Base-by-base conservation (phyloP, 2,888 invertebrate species). In the Ennomos fuscantarius region DNA sequence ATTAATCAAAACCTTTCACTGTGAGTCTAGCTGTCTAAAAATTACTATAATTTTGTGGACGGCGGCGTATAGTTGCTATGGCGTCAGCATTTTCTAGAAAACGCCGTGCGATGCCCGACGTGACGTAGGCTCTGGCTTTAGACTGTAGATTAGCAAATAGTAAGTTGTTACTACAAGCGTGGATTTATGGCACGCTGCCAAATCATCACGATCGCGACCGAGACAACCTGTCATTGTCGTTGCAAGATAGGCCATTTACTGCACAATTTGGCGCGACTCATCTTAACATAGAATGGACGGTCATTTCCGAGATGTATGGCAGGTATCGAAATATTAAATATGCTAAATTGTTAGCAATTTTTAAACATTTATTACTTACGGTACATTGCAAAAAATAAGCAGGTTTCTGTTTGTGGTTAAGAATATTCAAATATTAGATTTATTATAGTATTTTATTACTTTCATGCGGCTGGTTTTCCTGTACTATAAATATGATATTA, bases 161-260 rank as follows among this genome's bases (percentile, higher is more conserved):
- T 57, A 35, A 39, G 33, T 32, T 31, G 31, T 39, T 55, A 41
- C 37, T 60, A 58, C 68, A 71, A 78, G 82, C 80, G 82, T 81
- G 79, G 62, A 79, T 62, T 52, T 54, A 1, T 89, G 89, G 89
- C 84, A 12, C 2, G 2, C 3, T 37, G 85, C 88, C 87, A 87
- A 62, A 2, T 33, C 66, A 10, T 37, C 61, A 60, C 32, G 58
- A 41, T 44, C 44, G 33, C 69, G 65, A 67, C 65, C 69, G 74
- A 79, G 79, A 78, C 81, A 71, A 76, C 75, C 70, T 82, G 84
- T 84, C 84, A 86, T 81, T 85, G 80, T 78, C 76, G 70, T 66
- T 65, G 66, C 65, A 55, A 9, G 35, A 70, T 78, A 72, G 71
- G 69, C 70, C 72, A 73, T 73, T 65, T 65, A 73, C 70, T 73